Conservation (phyloP, 2,113 vertebrate genomes). For the Sprattus sprattus region DNA sequence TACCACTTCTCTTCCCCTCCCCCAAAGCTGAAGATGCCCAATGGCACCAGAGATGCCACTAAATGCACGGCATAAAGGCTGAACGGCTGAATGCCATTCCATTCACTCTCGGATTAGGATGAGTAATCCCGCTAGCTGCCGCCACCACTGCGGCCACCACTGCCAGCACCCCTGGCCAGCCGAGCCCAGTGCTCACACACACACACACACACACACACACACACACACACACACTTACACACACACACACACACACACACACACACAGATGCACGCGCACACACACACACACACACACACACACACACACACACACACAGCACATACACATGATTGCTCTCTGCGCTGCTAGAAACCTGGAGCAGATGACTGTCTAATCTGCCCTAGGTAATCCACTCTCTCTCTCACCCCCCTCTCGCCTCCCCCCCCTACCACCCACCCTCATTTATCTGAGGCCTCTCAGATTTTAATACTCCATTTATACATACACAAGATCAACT, state of each 20-base stretch:
- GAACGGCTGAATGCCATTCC: conserved; percentile 20
- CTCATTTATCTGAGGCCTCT: neutral
- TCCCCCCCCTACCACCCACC: neutral
- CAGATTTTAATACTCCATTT: conserved; percentile 31
- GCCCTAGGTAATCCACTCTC: conserved; percentile 56
- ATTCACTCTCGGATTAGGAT: conserved; percentile 63
- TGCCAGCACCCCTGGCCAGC: neutral
- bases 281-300: too few species aligned
- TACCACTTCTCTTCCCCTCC: conserved; percentile 8
- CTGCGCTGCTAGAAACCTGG: conserved; percentile 50
- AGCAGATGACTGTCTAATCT: conserved; percentile 62
- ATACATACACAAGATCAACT: conserved; percentile 14
- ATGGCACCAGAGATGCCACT: conserved; percentile 38
- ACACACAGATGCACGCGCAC: too few species aligned
- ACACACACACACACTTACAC: too few species aligned
- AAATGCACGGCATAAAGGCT: conserved; percentile 67
- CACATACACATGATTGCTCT: conserved; percentile 53
- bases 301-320: too few species aligned
- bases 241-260: too few species aligned
- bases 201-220: too few species aligned
- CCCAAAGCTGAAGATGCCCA: conserved; percentile 15
- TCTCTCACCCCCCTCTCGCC: neutral
- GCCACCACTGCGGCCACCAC: conserved; percentile 14
- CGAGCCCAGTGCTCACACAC: too few species aligned
- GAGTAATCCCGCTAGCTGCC: conserved; percentile 47